These are phyloP conservation scores for Spinibarbus caldwelli DNA, from an alignment of 2,797 vertebrate genomes.

Conservation along the genomic window DNA sequence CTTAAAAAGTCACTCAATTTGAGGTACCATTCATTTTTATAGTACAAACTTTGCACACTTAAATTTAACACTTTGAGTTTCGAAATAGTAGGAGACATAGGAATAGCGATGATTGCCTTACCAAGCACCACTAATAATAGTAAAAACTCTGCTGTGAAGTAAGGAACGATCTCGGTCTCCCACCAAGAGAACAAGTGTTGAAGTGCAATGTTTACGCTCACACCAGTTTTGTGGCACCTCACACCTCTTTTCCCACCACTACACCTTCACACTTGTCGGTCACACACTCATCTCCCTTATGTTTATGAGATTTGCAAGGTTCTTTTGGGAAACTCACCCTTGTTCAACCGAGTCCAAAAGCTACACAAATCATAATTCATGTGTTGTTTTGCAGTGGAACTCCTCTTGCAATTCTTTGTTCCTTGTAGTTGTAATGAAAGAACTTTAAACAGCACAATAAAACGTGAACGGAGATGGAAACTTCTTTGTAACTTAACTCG, in stretches of 20 bases:
- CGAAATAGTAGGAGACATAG: neutral
- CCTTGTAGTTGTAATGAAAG: conserved; percentile 1
- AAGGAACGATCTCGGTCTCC: neutral
- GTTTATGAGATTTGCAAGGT: conserved; percentile 1
- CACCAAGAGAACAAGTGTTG: conserved; percentile 32
- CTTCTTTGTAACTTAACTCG: conserved; percentile 31
- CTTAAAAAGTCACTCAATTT: neutral
- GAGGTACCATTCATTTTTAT: neutral
- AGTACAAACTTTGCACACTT: too few relatives aligned
- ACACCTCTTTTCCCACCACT: conserved; percentile 16
- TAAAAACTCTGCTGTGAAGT: neutral
- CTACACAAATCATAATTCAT: neutral
- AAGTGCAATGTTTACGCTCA: conserved; percentile 42
- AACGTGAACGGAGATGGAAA: neutral
- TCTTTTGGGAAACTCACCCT: too few relatives aligned
- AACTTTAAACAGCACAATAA: conserved; percentile 31
- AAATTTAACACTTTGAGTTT: neutral
- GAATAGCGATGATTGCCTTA: neutral
- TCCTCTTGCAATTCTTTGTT: conserved; percentile 20
- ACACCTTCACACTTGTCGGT: conserved; percentile 15
- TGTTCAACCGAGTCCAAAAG: neutral
- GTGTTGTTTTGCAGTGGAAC: neutral
- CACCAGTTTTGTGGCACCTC: conserved; percentile 18
- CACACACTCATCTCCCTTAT: neutral
- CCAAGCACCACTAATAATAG: conserved; percentile 26